Conservation (phyloP, 2,888 invertebrate genomes). For the Conomelus anceps region DNA sequence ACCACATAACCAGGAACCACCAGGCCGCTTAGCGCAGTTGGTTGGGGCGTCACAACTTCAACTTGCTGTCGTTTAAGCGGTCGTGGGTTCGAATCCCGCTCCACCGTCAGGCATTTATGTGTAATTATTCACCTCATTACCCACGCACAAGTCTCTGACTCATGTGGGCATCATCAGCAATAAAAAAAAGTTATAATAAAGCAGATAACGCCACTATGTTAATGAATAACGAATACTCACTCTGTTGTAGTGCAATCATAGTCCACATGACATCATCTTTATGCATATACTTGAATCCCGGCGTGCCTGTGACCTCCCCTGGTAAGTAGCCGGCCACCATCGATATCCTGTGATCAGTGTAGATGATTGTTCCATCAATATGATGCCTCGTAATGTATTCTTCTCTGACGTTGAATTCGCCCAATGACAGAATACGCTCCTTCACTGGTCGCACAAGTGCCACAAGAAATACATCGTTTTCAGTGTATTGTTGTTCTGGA, state of each 20-base stretch:
- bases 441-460: conserved; percentile 61
- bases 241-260: conserved; percentile 77
- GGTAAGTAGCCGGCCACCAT: conserved; percentile 83
- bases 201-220: too few relatives aligned
- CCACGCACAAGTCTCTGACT: too few relatives aligned
- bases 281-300: conserved; percentile 86
- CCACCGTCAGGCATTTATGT: too few relatives aligned
- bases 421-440: conserved; percentile 57
- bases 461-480: conserved; percentile 38
- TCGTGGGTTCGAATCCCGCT: too few relatives aligned
- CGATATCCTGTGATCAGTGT: conserved; percentile 84
- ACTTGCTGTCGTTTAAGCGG: too few relatives aligned
- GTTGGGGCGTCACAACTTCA: too few relatives aligned
- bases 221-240: conserved; percentile 46
- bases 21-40: too few relatives aligned
- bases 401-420: conserved; percentile 63
- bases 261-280: conserved; percentile 84
- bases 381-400: conserved; percentile 87
- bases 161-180: too few relatives aligned
- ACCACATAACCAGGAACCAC: too few relatives aligned
- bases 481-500: conserved; percentile 15
- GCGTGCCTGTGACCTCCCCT: conserved; percentile 79
- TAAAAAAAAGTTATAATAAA: too few relatives aligned
- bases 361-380: conserved; percentile 81
- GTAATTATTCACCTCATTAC: too few relatives aligned